These are phyloP conservation scores for Bradypodion pumilum DNA, from an alignment of 2,797 vertebrate species.

Conservation along the genomic window DNA sequence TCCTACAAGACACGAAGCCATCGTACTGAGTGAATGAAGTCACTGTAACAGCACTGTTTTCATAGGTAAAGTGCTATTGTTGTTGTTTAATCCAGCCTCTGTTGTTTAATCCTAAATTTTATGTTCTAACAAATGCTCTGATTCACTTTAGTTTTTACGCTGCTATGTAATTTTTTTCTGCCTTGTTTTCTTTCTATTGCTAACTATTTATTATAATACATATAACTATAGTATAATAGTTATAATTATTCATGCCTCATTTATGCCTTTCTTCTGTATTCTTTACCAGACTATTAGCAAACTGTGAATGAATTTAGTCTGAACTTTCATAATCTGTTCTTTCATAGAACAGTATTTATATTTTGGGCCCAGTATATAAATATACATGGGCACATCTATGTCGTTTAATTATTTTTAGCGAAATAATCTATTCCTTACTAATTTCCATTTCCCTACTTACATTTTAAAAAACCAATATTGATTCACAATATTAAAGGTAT, in stretches of 20 bases:
- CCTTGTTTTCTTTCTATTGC: not conserved
- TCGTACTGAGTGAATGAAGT: not conserved
- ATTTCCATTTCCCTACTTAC: not conserved
- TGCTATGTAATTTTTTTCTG: not conserved
- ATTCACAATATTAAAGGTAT: not conserved
- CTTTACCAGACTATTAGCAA: not conserved
- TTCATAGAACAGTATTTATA: not conserved
- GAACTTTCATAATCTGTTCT: no score
- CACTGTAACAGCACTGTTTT: not conserved
- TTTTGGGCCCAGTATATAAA: not conserved
- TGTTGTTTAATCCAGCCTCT: constrained; percentile 17
- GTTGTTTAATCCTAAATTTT: constrained; percentile 9
- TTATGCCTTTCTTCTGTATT: not conserved
- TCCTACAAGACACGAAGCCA: constrained; percentile 18
- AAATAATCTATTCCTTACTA: not conserved
- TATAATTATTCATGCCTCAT: not conserved
- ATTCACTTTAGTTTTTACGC: not conserved
- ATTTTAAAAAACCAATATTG: not conserved
- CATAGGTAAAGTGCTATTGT: not conserved
- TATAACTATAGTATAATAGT: no score
- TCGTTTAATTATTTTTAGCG: not conserved
- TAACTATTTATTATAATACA: no score
- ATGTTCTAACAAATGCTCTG: not conserved
- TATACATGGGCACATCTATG: not conserved
- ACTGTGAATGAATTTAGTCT: not conserved